phyloP scores from a whole-genome alignment of 2,888 invertebrate species.

The Holacanthella duospinosa region DNA sequence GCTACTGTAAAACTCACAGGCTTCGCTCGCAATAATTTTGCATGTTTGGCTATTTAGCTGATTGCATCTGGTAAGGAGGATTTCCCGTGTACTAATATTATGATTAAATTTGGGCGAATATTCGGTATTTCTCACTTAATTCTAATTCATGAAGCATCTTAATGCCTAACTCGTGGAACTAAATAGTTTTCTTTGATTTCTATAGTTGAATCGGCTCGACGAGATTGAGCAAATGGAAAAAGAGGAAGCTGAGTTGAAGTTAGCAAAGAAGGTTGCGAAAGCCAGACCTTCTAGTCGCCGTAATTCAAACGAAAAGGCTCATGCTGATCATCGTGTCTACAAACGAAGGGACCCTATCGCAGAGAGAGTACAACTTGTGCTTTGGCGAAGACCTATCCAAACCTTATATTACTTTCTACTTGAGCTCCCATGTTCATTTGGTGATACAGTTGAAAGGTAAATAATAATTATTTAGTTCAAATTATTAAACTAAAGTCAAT shows the following conservation, averaged over 20 bases:
- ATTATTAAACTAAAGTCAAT: no score
- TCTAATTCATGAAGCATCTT: no score
- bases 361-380: slow-evolving; percentile 57
- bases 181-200: no score
- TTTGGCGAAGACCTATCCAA: slow-evolving; percentile 69
- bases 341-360: slow-evolving; percentile 37
- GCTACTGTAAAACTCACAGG: neutral
- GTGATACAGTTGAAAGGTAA: slow-evolving; percentile 33
- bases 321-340: slow-evolving; percentile 3
- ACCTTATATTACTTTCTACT: slow-evolving; percentile 68
- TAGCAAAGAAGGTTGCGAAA: slow-evolving; percentile 29
- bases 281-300: neutral
- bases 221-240: slow-evolving; percentile 28
- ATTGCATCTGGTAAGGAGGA: neutral
- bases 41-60: neutral
- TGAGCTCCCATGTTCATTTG: slow-evolving; percentile 50
- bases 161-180: no score
- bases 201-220: slow-evolving; percentile 33
- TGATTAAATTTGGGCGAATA: no score
- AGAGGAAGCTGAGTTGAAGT: slow-evolving; percentile 30
- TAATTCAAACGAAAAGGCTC: slow-evolving; percentile 10
- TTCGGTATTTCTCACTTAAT: no score
- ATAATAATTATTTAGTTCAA: no score
- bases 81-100: no score
- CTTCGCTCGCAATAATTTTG: neutral